Evolutionary conservation across 2,888 invertebrate genomes (phyloP), one percentile per base, ranked within the genome.

Genomic region (Hemicrepidius hirtus): DNA sequence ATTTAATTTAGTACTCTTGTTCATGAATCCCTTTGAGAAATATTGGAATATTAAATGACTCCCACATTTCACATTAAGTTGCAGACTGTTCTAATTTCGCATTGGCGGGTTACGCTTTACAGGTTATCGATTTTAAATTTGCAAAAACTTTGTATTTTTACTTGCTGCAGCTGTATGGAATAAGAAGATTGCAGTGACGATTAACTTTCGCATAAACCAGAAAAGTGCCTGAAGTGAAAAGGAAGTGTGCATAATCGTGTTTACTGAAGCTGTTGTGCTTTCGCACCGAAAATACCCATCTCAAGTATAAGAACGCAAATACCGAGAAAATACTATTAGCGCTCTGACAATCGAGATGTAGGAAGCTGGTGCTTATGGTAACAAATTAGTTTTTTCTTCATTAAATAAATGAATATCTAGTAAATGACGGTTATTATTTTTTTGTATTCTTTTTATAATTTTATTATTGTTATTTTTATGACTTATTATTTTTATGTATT

Each of bases 231-330:
- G 9, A 13, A 16, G 16, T 44, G 44, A 44, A 44, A 44, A 44
- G 44, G 44, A 44, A 44, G 44, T 16, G 44, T 44, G 44, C 44
- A 44, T 16, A 44, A 44, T 44, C 44, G 16, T 44, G 44, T 44
- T 44, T 44, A 44, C 44, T 44, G 16, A 44, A 44, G 44, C 16
- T 18, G 16, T 16, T 44, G 44, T 44, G 44, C 5, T 13, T 44
- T 44, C 18, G 16, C 44, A 16, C 16, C 16, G 13, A 44, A 44
- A 44, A 44, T 44, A 10, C 16, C 18, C 44, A 16, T 16, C 44
- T 44, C 9, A 7, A 44, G 44, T 9, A 32, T 32, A 32, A 32
- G 32, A 32, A 32, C 32, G 32, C 9, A 32, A 32, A 32, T 32
- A 32, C 32, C 32, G 32, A 9, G 32, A 32, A 32, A 32, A 32